These are phyloP conservation scores for Graptemys geographica DNA, from an alignment of 2,797 vertebrate species.

Conservation along the genomic window DNA sequence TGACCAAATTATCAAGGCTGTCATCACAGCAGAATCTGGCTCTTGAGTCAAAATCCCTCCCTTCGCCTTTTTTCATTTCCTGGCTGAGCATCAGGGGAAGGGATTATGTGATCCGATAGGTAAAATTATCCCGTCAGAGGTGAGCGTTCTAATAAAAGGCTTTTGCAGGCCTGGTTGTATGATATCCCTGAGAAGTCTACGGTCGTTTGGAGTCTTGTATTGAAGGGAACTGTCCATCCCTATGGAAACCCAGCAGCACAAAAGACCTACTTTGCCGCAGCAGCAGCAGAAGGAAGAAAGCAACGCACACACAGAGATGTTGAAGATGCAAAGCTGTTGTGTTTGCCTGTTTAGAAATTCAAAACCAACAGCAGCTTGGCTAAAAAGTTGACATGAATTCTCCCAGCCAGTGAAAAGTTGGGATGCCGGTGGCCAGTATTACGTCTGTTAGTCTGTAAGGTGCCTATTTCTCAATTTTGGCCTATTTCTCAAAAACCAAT, in stretches of 20 bases:
- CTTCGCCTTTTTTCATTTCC: conserved; percentile 73
- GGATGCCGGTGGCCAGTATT: neutral
- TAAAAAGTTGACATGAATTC: rapidly evolving
- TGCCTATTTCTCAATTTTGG: neutral
- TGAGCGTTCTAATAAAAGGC: conserved; percentile 81
- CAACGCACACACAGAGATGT: neutral
- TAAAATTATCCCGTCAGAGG: conserved; percentile 80
- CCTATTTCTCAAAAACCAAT: neutral
- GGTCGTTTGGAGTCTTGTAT: conserved; percentile 49
- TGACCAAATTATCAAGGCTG: conserved; percentile 38
- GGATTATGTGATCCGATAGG: conserved; percentile 80
- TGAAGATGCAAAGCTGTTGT: conserved; percentile 9
- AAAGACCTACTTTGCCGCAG: conserved; percentile 47
- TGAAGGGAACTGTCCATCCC: conserved; percentile 53
- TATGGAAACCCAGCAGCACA: conserved; percentile 56
- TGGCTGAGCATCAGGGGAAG: conserved; percentile 72
- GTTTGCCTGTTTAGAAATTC: neutral
- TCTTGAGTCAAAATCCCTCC: conserved; percentile 13
- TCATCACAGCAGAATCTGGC: conserved; percentile 38
- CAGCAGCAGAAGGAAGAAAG: neutral
- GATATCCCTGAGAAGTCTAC: conserved; percentile 87
- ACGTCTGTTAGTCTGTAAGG: too few relatives aligned
- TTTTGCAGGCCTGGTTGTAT: conserved; percentile 75
- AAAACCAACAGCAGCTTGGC: neutral
- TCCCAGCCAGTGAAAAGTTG: neutral